Conservation (phyloP, 2,113 vertebrate species). For the Bostrychus sinensis region DNA sequence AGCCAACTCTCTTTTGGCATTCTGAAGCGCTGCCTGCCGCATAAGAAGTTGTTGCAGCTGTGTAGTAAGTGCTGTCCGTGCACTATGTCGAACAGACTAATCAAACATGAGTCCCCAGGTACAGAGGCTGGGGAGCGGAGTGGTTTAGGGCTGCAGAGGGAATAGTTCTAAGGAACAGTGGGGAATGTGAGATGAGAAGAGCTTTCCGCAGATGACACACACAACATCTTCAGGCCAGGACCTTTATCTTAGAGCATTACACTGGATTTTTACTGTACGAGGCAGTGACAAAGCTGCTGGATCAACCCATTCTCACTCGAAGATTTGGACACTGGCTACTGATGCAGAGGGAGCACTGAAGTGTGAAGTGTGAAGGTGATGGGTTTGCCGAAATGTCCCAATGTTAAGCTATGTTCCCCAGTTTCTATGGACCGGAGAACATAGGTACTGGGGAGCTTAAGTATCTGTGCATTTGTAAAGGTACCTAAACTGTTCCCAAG, state of each 20-base stretch:
- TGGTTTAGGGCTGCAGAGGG: background rate
- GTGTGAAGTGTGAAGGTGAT: too few species aligned
- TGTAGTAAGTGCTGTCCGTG: background rate
- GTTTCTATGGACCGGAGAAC: too few species aligned
- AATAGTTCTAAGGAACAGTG: conserved; percentile 2
- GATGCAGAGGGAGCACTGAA: too few species aligned
- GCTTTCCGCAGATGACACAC: background rate
- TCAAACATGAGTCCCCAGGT: conserved; percentile 2
- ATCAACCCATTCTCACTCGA: background rate
- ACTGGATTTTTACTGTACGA: background rate
- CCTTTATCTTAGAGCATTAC: background rate
- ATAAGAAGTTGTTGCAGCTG: background rate
- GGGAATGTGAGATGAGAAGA: background rate
- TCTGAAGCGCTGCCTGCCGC: background rate
- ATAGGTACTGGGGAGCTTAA: too few species aligned
- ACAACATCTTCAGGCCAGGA: background rate
- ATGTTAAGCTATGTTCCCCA: too few species aligned
- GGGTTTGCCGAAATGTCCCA: too few species aligned
- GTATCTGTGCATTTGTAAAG: too few species aligned
- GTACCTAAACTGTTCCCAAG: too few species aligned
- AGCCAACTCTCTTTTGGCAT: background rate
- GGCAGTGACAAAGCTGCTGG: background rate
- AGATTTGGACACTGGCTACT: too few species aligned
- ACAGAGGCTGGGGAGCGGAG: background rate
- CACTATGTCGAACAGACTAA: background rate